phyloP scores from a whole-genome alignment of 2,113 vertebrate genomes.

The Naja naja region DNA sequence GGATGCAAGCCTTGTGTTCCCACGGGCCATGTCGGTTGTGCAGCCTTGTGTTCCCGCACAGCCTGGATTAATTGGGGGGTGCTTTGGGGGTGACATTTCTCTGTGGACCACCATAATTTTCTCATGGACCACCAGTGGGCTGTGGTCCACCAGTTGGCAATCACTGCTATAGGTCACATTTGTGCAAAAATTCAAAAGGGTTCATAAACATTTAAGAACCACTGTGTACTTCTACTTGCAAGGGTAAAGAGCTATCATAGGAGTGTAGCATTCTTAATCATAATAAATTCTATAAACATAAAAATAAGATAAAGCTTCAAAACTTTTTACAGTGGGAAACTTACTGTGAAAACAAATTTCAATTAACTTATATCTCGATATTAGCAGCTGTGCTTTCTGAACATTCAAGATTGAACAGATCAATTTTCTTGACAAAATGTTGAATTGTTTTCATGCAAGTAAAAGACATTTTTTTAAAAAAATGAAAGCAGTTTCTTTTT shows the following conservation, averaged over 20 bases:
- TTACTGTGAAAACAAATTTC: constrained; percentile 14
- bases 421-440: not conserved
- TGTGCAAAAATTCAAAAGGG: not conserved
- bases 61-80: too few species aligned
- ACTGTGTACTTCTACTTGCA: not conserved
- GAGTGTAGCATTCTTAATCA: not conserved
- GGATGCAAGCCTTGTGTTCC: too few species aligned
- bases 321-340: not conserved
- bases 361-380: constrained; percentile 4
- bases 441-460: not conserved
- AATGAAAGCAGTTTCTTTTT: not conserved
- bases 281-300: not conserved
- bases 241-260: not conserved
- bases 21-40: too few species aligned
- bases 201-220: not conserved
- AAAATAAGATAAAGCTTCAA: not conserved
- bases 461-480: not conserved
- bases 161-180: not conserved
- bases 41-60: too few species aligned
- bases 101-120: too few species aligned
- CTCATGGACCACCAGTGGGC: too few species aligned
- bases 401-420: not conserved
- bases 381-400: not conserved
- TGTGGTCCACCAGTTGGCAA: too few species aligned
- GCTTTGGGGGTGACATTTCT: too few species aligned